phyloP scores from a whole-genome alignment of 2,888 invertebrate genomes.

The Eudasyphora cyanicolor region DNA sequence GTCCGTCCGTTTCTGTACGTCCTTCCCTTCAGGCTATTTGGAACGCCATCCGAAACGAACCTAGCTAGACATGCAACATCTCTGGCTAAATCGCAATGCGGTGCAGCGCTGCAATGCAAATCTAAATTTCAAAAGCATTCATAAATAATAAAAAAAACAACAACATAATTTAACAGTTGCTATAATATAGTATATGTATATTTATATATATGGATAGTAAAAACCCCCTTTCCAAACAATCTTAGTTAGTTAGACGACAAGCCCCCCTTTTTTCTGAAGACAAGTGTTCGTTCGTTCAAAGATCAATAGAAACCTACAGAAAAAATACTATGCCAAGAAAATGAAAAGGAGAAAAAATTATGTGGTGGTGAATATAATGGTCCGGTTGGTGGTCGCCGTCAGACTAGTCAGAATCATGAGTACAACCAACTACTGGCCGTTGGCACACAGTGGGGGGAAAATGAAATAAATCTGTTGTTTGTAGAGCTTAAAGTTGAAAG shows the following conservation, averaged over 20 bases:
- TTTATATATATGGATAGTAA: background rate
- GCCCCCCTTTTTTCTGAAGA: background rate
- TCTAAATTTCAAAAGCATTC: background rate
- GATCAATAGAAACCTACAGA: background rate
- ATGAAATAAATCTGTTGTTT: too few species aligned
- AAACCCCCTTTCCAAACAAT: background rate
- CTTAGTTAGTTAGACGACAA: background rate
- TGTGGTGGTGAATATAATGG: background rate
- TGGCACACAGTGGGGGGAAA: too few species aligned
- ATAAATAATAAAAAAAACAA: background rate
- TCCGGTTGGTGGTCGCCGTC: background rate
- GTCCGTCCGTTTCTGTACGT: background rate
- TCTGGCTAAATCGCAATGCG: too few species aligned
- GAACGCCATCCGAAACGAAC: too few species aligned
- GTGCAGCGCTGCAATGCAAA: background rate
- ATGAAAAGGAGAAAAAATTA: background rate
- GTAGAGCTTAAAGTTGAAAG: too few species aligned
- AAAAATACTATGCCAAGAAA: background rate
- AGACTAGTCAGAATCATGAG: background rate
- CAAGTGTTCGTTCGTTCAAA: slow-evolving; percentile 30
- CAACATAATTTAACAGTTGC: slow-evolving; percentile 18
- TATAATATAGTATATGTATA: background rate
- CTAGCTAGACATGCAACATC: background rate
- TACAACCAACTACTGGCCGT: background rate
- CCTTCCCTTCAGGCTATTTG: background rate